Percentiles rank a stretch among this genome's conserved stretches.
Conservation (phyloP, 92 coral and sea anemone genomes). For the Pocillopora meandrina region DNA sequence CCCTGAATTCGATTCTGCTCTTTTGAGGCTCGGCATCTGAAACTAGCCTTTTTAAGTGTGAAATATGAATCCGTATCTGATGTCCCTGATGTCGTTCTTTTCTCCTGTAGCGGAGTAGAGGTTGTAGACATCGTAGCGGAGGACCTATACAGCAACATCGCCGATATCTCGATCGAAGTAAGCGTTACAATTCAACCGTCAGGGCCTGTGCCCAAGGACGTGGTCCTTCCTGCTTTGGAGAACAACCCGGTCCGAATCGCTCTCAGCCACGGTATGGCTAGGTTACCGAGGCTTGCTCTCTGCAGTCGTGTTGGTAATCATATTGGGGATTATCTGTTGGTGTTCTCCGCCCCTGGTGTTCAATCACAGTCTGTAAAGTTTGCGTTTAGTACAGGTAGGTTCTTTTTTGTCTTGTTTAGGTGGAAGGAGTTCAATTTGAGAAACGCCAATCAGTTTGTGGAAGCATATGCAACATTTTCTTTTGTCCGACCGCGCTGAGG, state of each 20-base stretch:
- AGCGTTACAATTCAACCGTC: conserved; percentile 60
- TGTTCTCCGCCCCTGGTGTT: conserved; percentile 66
- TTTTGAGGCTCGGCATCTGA: background rate
- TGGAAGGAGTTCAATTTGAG: background rate
- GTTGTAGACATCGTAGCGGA: conserved; percentile 56
- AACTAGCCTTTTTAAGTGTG: background rate
- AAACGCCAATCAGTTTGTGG: too few relatives aligned
- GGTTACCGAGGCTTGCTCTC: conserved; percentile 72
- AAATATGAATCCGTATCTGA: too few relatives aligned
- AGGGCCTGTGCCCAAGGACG: conserved; percentile 55
- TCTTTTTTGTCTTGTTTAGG: background rate
- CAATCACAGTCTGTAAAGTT: conserved; percentile 59
- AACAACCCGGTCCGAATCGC: conserved; percentile 56
- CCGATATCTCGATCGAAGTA: conserved; percentile 53
- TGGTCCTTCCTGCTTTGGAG: conserved; percentile 65
- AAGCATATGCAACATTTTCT: too few relatives aligned
- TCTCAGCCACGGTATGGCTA: conserved; percentile 62
- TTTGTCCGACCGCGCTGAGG: background rate
- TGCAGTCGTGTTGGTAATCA: conserved; percentile 75
- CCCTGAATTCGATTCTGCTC: background rate
- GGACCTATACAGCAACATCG: conserved; percentile 60
- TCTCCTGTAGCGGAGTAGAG: conserved; percentile 57
- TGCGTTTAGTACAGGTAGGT: conserved; percentile 81
- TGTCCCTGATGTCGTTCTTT: background rate
- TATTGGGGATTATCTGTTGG: conserved; percentile 78